Evolutionary conservation across 2,888 invertebrate genomes (phyloP).

Genomic region (Aleiodes leptofemur): DNA sequence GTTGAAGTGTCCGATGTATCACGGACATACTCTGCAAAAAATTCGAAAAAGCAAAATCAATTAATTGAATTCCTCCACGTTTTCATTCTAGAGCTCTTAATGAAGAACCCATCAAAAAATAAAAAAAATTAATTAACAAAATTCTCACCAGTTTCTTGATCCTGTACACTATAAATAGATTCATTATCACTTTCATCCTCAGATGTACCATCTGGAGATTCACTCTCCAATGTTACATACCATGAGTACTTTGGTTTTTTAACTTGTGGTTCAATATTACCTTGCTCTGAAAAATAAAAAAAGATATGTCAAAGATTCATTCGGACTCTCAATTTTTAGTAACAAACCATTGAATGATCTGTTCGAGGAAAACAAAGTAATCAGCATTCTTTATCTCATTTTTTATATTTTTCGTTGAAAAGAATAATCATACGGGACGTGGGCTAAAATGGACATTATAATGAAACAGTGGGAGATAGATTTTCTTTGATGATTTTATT

Average conservation of each 20-base stretch:
- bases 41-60: conserved; percentile 32
- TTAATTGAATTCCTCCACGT: background rate
- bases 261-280: conserved; percentile 50
- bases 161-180: conserved; percentile 81
- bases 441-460: too few relatives aligned
- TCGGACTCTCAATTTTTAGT: background rate
- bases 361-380: conserved; percentile 16
- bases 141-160: conserved; percentile 81
- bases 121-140: conserved; percentile 20
- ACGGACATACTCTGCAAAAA: conserved; percentile 61
- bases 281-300: conserved; percentile 58
- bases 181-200: conserved; percentile 76
- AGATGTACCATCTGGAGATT: conserved; percentile 70
- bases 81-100: background rate
- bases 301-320: background rate
- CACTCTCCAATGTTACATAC: conserved; percentile 74
- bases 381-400: background rate
- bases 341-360: background rate
- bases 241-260: conserved; percentile 62
- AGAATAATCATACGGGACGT: too few relatives aligned
- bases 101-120: background rate
- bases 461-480: too few relatives aligned
- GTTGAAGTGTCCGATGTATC: conserved; percentile 67
- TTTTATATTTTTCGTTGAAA: too few relatives aligned
- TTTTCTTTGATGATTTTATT: too few relatives aligned